Conservation (phyloP, 2,113 vertebrate genomes). For the Protomyctophum bolini region DNA sequence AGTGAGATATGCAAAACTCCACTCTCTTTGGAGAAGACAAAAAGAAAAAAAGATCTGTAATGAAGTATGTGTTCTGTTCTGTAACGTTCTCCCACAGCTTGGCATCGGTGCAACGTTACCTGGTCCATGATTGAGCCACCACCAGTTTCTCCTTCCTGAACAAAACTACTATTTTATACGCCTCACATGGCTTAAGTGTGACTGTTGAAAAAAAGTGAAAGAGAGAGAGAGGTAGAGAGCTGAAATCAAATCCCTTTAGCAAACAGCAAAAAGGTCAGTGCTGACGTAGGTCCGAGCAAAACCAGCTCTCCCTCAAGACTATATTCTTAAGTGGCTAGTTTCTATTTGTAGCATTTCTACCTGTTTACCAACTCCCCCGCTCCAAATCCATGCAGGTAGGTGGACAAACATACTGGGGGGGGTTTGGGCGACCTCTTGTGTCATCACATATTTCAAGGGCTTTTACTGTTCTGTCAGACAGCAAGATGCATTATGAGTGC, state of each 20-base stretch:
- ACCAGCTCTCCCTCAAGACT: constrained; percentile 63
- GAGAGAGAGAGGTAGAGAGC: constrained; percentile 56
- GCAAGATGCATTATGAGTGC: constrained; percentile 37
- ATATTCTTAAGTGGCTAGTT: constrained; percentile 69
- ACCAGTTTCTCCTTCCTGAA: constrained; percentile 40
- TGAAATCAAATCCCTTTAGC: constrained; percentile 79
- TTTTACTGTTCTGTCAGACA: constrained; percentile 47
- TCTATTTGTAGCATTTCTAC: constrained; percentile 77
- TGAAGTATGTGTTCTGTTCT: constrained; percentile 19
- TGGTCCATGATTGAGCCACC: constrained; percentile 32
- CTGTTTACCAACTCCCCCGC: constrained; percentile 73
- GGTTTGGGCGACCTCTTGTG: constrained; percentile 66
- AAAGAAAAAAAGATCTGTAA: constrained; percentile 16
- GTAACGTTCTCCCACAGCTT: constrained; percentile 29
- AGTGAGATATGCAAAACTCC: constrained; percentile 2
- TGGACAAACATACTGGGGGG: constrained; percentile 66
- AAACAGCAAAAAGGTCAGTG: constrained; percentile 82
- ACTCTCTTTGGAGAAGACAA: background rate
- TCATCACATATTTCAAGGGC: constrained; percentile 68
- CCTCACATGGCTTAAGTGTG: constrained; percentile 65
- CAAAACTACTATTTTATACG: constrained; percentile 74
- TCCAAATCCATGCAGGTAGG: constrained; percentile 64
- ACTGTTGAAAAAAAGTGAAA: constrained; percentile 52
- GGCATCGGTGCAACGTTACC: constrained; percentile 42
- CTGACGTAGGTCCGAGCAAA: constrained; percentile 75